Conservation (phyloP, 37 sponge, comb jelly and placozoan genomes). For the Spongia lamella region DNA sequence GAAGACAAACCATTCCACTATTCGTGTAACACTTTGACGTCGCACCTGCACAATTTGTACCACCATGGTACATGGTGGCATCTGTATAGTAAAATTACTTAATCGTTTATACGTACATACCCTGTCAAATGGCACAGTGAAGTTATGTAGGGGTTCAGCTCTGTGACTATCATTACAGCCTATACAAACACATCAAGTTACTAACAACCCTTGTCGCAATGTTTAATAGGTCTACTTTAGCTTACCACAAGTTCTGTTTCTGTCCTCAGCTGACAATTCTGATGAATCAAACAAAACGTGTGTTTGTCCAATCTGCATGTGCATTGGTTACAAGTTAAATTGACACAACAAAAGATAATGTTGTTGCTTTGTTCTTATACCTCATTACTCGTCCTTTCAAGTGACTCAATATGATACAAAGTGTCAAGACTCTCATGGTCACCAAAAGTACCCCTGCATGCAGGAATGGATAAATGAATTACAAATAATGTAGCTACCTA, state of each 20-base stretch:
- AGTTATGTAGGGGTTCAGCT: no score
- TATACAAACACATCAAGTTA: no score
- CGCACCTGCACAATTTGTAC: neutral
- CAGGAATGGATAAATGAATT: neutral
- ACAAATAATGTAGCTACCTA: neutral
- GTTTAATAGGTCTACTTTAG: neutral
- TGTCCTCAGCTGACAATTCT: neutral
- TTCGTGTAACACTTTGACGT: neutral
- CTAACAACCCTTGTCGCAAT: neutral
- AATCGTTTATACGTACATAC: no score
- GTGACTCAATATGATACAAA: conserved; percentile 60
- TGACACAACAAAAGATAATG: neutral
- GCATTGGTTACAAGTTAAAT: neutral
- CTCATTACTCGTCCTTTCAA: neutral
- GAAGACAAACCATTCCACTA: conserved; percentile 13
- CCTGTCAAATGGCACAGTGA: no score
- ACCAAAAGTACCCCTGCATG: conserved; percentile 69
- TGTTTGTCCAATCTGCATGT: conserved; percentile 33
- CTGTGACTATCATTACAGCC: no score
- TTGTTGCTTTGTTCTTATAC: neutral
- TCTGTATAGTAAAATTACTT: no score
- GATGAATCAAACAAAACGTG: conserved; percentile 33
- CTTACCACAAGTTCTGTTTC: conserved; percentile 50
- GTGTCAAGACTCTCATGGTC: conserved; percentile 10
- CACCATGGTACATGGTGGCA: no score